A percentile compares a stretch with the other conserved stretches of the same genome.
phyloP scores from a whole-genome alignment of 2,888 invertebrate species.

The Drosophila hawaiiensis region DNA sequence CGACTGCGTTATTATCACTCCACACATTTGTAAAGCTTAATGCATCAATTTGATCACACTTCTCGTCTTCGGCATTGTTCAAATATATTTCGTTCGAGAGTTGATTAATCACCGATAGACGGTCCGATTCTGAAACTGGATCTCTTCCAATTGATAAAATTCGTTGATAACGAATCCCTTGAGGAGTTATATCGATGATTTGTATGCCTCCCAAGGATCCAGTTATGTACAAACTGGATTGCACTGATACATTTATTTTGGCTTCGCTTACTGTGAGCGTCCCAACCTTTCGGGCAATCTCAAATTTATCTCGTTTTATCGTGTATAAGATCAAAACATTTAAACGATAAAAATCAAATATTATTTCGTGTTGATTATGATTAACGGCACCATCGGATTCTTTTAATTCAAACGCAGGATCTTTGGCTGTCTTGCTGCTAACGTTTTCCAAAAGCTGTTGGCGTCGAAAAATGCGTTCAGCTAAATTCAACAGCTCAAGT shows the following conservation, averaged over 20 bases:
- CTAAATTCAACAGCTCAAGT: constrained; percentile 96
- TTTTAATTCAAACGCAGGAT: constrained; percentile 31
- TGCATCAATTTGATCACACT: constrained; percentile 84
- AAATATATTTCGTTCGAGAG: constrained; percentile 85
- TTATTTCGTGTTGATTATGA: constrained; percentile 90
- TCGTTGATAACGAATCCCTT: constrained; percentile 92
- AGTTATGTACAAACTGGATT: constrained; percentile 88
- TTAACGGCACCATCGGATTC: constrained; percentile 51
- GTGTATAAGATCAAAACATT: constrained; percentile 95
- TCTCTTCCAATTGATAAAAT: constrained; percentile 94
- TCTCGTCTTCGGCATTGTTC: constrained; percentile 72
- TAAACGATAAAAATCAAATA: constrained; percentile 96
- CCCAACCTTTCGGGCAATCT: constrained; percentile 94
- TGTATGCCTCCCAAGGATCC: constrained; percentile 97
- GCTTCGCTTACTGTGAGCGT: constrained; percentile 97
- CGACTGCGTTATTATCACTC: constrained; percentile 78
- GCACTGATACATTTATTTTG: constrained; percentile 92
- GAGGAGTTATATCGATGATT: constrained; percentile 94
- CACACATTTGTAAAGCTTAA: constrained; percentile 84
- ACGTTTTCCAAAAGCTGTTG: constrained; percentile 60
- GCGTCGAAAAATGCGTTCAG: constrained; percentile 89
- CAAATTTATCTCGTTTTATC: constrained; percentile 89
- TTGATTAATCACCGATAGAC: constrained; percentile 80
- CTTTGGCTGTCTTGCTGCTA: constrained; percentile 4
- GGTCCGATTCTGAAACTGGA: constrained; percentile 85